Base-by-base conservation (phyloP, 2,113 vertebrate species). In the Eulemur macaco region DNA sequence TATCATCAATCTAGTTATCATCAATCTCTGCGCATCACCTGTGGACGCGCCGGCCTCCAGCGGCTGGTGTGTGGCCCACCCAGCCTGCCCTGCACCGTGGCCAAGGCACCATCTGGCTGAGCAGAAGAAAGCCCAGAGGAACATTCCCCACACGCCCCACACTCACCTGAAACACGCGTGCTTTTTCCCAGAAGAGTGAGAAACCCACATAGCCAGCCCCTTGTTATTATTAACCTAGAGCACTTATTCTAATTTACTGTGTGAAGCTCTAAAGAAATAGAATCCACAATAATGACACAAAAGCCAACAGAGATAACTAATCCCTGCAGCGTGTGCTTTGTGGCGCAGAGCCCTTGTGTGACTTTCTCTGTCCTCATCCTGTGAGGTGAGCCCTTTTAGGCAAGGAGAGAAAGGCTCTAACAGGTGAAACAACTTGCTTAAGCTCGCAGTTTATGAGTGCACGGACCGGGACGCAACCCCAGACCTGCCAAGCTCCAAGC, bases 251-350 rank as follows among this genome's bases (percentile, higher is more conserved):
- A 13, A 29, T 42, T 58, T 58, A 10, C 0, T 14, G 1, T 58
- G n/a, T n/a, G 39, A 13, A n/a, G 4, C 8, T 56, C 18, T 47
- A 20, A 27, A 86, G 64, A 73, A 71, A 37, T 9, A 34, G 80
- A 85, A 63, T 34, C 42, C 3, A 47, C 25, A 56, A 69, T 10
- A 15, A 37, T 5, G 47, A 82, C 1, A 4, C 34, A 21, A 6
- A 60, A 9, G 5, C 23, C 7, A n/a, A 52, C 63, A 29, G 63
- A 29, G 68, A 25, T 9, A 37, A 34, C 21, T 17, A 12, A n/a
- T 3, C 50, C 34, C 18, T 12, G 0, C 0, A 9, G 29, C 47
- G 37, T 3, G 1, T 15, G 45, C 23, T 73, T 69, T 74, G 17
- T 23, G 54, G 31, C 6, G 56, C 58, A 52, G 71, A 86, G 6